Evolutionary conservation across 2,888 invertebrate genomes (phyloP).

Genomic region (Ectropis crepuscularia): DNA sequence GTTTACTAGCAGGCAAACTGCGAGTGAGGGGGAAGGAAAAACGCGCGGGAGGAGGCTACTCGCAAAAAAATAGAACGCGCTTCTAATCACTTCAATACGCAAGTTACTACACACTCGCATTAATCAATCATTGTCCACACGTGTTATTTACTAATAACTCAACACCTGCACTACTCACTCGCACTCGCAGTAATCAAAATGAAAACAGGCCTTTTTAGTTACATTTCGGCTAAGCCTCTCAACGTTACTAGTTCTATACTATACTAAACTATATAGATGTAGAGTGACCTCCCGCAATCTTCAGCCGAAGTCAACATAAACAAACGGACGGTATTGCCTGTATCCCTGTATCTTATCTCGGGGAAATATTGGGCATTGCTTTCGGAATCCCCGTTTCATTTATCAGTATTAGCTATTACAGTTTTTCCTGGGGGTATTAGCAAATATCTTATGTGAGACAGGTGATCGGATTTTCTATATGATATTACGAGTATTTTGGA

Average conservation of each 20-base stretch:
- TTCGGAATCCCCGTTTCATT: conserved; percentile 54
- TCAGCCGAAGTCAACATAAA: conserved; percentile 77
- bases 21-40: too few species aligned
- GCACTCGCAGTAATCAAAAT: too few species aligned
- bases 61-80: too few species aligned
- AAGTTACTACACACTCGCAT: too few species aligned
- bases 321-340: conserved; percentile 76
- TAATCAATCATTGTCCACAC: too few species aligned
- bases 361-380: conserved; percentile 66
- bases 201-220: too few species aligned
- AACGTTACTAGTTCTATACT: neutral
- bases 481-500: neutral
- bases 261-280: conserved; percentile 9
- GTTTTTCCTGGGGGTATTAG: conserved; percentile 26
- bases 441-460: conserved; percentile 5
- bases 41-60: too few species aligned
- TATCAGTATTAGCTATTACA: conserved; percentile 49
- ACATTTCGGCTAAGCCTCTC: too few species aligned
- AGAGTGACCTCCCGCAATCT: conserved; percentile 47
- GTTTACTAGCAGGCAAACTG: too few species aligned
- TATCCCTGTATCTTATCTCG: conserved; percentile 77
- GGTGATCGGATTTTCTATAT: neutral
- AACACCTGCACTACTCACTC: too few species aligned
- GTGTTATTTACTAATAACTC: too few species aligned
- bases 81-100: too few species aligned